These are phyloP conservation scores for Drosophila nr. medialis DNA, from an alignment of 2,888 invertebrate species.

Conservation along the genomic window DNA sequence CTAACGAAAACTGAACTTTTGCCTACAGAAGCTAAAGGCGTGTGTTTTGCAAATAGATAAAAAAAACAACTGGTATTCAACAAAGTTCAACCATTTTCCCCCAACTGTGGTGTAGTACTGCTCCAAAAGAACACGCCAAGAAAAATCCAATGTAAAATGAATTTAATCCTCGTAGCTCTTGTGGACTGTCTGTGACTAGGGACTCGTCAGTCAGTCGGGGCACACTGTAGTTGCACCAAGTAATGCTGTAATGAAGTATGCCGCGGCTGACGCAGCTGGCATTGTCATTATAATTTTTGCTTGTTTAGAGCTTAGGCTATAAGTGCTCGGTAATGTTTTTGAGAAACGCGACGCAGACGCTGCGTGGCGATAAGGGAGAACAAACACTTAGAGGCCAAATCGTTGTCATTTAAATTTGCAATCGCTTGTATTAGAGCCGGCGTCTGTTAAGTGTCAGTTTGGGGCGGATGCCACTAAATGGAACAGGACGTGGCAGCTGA, in stretches of 20 bases:
- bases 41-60: neutral
- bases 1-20: neutral
- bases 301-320: conserved; percentile 61
- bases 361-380: neutral
- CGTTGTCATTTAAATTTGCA: conserved; percentile 74
- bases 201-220: neutral
- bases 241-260: conserved; percentile 5
- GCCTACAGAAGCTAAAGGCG: neutral
- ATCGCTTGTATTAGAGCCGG: conserved; percentile 46
- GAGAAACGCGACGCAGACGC: conserved; percentile 41
- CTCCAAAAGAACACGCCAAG: neutral
- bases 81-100: neutral
- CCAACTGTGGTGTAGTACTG: neutral
- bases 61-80: neutral
- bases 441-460: conserved; percentile 54
- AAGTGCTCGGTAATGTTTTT: conserved; percentile 71
- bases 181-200: neutral
- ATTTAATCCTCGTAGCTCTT: neutral
- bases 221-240: neutral
- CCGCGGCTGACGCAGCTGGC: conserved; percentile 40
- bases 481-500: conserved; percentile 15
- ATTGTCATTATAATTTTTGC: conserved; percentile 73
- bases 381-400: conserved; percentile 37
- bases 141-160: neutral
- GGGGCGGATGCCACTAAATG: conserved; percentile 3